Evolutionary conservation across 1,140 invertebrate species (phyloP), one percentile per base, ranked within the genome.

Genomic region (Macrocentrus cingulum): DNA sequence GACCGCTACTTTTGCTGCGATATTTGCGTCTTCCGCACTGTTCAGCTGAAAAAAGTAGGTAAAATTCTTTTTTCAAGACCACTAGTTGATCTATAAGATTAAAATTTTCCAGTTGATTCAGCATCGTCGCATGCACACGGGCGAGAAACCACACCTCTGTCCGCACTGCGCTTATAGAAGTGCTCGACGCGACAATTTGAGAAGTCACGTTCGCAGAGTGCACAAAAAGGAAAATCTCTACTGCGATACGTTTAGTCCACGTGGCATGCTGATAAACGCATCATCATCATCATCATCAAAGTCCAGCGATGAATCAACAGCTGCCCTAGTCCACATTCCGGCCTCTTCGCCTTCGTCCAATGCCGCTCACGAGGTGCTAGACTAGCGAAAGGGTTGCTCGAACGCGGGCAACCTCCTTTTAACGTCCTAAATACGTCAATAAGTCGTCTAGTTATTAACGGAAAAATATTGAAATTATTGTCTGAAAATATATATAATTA

Each of bases 1-100:
- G 81, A 81, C 25, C 77, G 82, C 65, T 80, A 81, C 62, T 84
- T 83, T 58, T 83, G 81, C 60, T 84, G 83, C 63, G 83, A 84
- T 64, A 78, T 84, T 60, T 84, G 83, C 62, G 79, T 80, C 56
- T 84, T 84, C 59, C 75, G 80, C 44, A 84, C 81, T 11, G 76
- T 84, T 3, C 83, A 84, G 66, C 59, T 84, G 22, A 84, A 84
- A 67, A 84, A 84, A 74, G 82, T 83, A n/a, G n/a, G n/a, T n/a
- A n/a, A n/a, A n/a, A n/a, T n/a, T n/a, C n/a, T n/a, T n/a, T 29
- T 25, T 29, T 22, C 13, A 7, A 13, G 2, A 32, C 15, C 13
- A 32, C 19, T 11, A 39, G 15, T 39, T 4, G 36, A 39, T n/a
- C 7, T n/a, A 4, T 8, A n/a, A n/a, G 7, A 39, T 39, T 42